These are phyloP conservation scores for Phasianus colchicus DNA, from an alignment of 2,113 vertebrate species.

Conservation along the genomic window DNA sequence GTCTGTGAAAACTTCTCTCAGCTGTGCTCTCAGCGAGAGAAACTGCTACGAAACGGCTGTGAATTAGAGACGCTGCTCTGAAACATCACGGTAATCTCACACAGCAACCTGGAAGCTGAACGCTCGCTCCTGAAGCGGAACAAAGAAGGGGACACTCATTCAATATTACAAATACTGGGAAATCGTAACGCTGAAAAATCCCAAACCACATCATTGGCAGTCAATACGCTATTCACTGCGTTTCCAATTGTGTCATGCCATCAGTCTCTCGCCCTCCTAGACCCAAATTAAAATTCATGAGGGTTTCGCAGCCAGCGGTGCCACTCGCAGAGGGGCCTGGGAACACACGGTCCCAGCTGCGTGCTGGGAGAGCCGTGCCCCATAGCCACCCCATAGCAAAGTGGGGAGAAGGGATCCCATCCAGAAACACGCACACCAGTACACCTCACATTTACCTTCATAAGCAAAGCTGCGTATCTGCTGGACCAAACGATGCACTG, in stretches of 20 bases:
- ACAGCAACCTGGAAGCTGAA: not conserved
- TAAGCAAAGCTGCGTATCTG: not conserved
- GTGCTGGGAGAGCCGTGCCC: not conserved
- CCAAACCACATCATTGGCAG: constrained; percentile 42
- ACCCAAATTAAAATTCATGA: not conserved
- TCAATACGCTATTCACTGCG: not conserved
- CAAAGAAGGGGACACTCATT: not conserved
- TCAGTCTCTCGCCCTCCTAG: not conserved
- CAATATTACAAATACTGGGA: constrained; percentile 27
- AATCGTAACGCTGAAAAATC: constrained; percentile 29
- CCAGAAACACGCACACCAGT: not conserved
- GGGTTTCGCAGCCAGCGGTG: not conserved
- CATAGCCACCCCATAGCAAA: not conserved
- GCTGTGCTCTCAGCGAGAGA: accelerated
- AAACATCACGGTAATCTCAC: not conserved
- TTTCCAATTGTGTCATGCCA: not conserved
- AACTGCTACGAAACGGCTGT: not conserved
- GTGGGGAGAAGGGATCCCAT: not conserved
- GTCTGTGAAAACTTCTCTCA: not conserved
- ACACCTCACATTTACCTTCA: not conserved
- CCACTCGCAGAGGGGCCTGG: not conserved
- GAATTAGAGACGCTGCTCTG: not conserved
- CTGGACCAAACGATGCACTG: not conserved
- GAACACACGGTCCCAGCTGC: not conserved
- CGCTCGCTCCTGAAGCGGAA: not conserved